Base-by-base conservation (phyloP, 2,113 vertebrate species). In the Chrysemys picta region DNA sequence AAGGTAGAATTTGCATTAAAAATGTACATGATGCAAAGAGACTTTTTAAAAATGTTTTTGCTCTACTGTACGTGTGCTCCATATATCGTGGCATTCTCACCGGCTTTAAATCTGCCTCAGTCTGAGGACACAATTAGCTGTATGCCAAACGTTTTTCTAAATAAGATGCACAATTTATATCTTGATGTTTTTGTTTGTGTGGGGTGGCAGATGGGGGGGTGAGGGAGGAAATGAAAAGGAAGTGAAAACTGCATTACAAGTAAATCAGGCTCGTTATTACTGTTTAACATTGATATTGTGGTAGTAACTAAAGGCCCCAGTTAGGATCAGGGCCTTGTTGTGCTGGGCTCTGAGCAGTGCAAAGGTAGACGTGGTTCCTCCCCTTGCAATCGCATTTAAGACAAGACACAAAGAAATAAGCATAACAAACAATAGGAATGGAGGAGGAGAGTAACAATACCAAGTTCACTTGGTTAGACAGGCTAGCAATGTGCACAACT, bases 111-210 rank as follows among this genome's bases (percentile, higher is more conserved):
- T 91, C 50, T 92, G n/a, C 81, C 82, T 97, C 82, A 42, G 79
- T 89, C 88, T 90, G 35, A 91, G 54, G 88, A 87, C 84, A 82
- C 59, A 93, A 57, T 47, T 95, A 94, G 81, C 79, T 94, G 84
- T 90, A 69, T 88, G 57, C 31, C 91, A 87, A 94, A 62, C n/a
- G 31, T 87, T 96, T 94, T 91, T 27, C 22, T 96, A 95, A 97
- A 69, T 85, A 96, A 98, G 91, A 89, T n/a, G 56, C 49, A 82
- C 47, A 53, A 45, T 91, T 95, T 96, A 89, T 93, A 91, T 90
- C 91, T 92, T 19, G 65, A 89, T 54, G 0, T 83, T 90, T 95
- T 95, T 96, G 69, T 95, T 95, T 86, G 35, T 69, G 84, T 76
- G 35, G 53, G 88, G 50, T 89, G 89, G 24, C 80, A 92, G 89